Evolutionary conservation across 1,140 invertebrate species (phyloP), one percentile per base, ranked within the genome.

Genomic region (Pectinophora gossypiella): DNA sequence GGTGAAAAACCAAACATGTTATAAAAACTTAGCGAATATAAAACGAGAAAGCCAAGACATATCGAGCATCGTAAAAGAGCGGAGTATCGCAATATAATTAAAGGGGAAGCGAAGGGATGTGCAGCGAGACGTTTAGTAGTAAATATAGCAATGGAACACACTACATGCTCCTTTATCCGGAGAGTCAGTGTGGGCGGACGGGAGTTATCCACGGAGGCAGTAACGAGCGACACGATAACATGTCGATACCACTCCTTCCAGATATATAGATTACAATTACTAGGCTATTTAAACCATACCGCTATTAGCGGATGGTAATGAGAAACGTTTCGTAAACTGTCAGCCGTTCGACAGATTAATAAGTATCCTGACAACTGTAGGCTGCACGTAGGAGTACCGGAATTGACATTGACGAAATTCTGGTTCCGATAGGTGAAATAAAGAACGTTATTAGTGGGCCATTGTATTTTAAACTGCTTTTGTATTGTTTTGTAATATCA

Each of bases 351-450:
- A 46, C 45, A 51, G 56, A 57, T 50, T 52, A 56, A 51, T 57
- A 47, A 32, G 45, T 50, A n/a, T 3, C 42, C 23, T 32, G 16
- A 48, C 20, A 15, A 20, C n/a, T 35, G 63, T 59, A 54, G 69
- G 56, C 19, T 22, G 45, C 27, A 56, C 50, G 71, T 76, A 68
- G 70, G 68, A 69, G 72, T 63, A 49, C 32, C 51, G 36, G 59
- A 68, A 76, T 76, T 72, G 55, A 71, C 65, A 64, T 59, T 44
- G 59, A 52, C 62, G 56, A 59, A 69, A 71, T 61, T 62, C 54
- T 55, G 44, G 68, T 72, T 69, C 66, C 61, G 51, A 59, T 64
- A 23, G 55, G 48, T 48, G 65, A 55, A 65, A 63, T 66, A 64
- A 58, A 55, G 48, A 62, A 45, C 56, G 51, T 57, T 68, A 59